Conservation (phyloP, 2,113 vertebrate genomes). For the Coracopsis vasa region DNA sequence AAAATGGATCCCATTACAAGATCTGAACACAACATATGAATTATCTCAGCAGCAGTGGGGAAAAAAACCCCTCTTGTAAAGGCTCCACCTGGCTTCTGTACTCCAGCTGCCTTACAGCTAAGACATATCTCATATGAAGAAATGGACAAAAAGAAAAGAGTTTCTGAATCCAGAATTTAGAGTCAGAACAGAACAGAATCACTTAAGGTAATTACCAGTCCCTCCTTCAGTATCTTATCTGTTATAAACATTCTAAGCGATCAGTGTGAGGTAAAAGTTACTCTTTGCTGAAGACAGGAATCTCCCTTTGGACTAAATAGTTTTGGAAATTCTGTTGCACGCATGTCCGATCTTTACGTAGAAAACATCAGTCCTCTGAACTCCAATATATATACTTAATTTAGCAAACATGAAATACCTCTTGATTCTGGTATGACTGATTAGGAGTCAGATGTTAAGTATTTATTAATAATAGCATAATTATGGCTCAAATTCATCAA, state of each 20-base stretch:
- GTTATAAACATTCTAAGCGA: neutral
- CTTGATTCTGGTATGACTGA: neutral
- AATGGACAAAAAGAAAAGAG: neutral
- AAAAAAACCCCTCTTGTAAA: neutral
- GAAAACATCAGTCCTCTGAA: neutral
- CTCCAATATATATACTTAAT: neutral
- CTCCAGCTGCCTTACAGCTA: neutral
- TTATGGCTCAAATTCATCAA: conserved; percentile 2
- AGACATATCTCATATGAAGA: neutral
- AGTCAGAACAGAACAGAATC: neutral
- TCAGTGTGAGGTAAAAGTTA: neutral
- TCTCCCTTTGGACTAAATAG: neutral
- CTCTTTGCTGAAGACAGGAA: neutral
- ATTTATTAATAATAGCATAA: conserved; percentile 2
- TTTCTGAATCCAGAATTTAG: neutral
- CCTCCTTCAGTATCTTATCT: neutral
- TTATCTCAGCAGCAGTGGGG: neutral
- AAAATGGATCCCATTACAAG: neutral
- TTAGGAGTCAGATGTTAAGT: neutral
- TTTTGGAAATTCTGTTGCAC: neutral
- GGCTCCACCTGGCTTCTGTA: neutral
- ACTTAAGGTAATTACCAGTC: neutral
- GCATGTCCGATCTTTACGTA: neutral
- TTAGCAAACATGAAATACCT: neutral
- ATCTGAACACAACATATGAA: neutral